Base-by-base conservation (phyloP, 2,113 vertebrate genomes). In the Brachirus orientalis region DNA sequence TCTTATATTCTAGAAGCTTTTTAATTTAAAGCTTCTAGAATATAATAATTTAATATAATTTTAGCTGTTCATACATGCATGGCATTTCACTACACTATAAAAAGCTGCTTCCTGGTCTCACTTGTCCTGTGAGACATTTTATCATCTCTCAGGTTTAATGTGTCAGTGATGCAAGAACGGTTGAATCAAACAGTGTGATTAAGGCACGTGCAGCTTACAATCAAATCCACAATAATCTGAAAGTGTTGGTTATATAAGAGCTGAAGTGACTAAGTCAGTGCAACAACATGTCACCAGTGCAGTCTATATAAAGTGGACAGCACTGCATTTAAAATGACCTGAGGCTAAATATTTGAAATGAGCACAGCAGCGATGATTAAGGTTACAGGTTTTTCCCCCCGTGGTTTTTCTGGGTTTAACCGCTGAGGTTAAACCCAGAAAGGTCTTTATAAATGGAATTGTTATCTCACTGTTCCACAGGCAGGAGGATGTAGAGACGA, bases 1-100 rank as follows among this genome's bases (percentile, higher is more conserved):
- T n/a, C n/a, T n/a, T 82, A 83, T 82, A 84, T 89, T 86, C 85
- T 81, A 57, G 50, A 86, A 75, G 78, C 67, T 75, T 64, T 89
- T 85, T 81, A 86, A 84, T 88, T 86, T 33, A 70, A n/a, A n/a
- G n/a, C n/a, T n/a, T n/a, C n/a, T n/a, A n/a, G n/a, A n/a, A n/a
- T n/a, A n/a, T n/a, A n/a, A n/a, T n/a, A n/a, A n/a, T n/a, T n/a
- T n/a, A n/a, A n/a, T n/a, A n/a, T n/a, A n/a, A n/a, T n/a, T n/a
- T n/a, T n/a, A n/a, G n/a, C n/a, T n/a, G n/a, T n/a, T n/a, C n/a
- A n/a, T n/a, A n/a, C n/a, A n/a, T n/a, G n/a, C n/a, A n/a, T n/a
- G 80, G 18, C 53, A 77, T 79, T 84, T 85, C 68, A 79, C 72
- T 69, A 75, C 69, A 45, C 81, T 86, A 83, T 83, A 84, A 87